These are phyloP conservation scores for Ecdyonurus torrentis DNA, from an alignment of 2,888 invertebrate species.

Conservation along the genomic window DNA sequence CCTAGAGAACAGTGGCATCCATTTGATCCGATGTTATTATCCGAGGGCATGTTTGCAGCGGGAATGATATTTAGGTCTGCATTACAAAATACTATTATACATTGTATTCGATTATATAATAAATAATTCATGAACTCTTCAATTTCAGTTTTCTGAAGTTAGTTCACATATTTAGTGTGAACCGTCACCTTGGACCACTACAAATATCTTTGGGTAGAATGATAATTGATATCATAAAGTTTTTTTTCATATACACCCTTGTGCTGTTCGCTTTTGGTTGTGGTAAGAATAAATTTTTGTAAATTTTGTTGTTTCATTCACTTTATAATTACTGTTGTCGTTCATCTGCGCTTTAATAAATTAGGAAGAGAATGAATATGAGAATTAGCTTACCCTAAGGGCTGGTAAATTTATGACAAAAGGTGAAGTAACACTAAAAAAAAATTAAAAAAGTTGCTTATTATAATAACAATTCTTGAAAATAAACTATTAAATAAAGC, in stretches of 20 bases:
- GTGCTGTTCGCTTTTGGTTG: constrained; percentile 92
- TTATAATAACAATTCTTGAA: too few relatives aligned
- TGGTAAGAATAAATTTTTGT: constrained; percentile 48
- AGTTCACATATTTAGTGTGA: constrained; percentile 93
- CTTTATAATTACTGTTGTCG: background rate
- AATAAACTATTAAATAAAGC: too few relatives aligned
- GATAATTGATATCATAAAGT: constrained; percentile 90
- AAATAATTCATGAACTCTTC: too few relatives aligned
- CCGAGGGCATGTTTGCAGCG: constrained; percentile 88
- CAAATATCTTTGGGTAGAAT: constrained; percentile 89
- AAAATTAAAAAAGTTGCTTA: too few relatives aligned
- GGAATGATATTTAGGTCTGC: constrained; percentile 88
- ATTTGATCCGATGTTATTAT: constrained; percentile 87
- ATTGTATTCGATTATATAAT: too few relatives aligned
- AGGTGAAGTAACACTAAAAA: too few relatives aligned
- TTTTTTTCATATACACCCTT: constrained; percentile 86
- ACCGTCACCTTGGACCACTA: constrained; percentile 87
- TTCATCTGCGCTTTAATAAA: background rate
- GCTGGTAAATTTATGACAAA: too few relatives aligned
- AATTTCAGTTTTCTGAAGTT: constrained; percentile 73
- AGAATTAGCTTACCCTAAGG: too few relatives aligned
- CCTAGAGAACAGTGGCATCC: constrained; percentile 85
- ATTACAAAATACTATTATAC: too few relatives aligned
- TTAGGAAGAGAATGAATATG: too few relatives aligned
- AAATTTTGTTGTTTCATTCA: too few relatives aligned